Evolutionary conservation across 1,140 invertebrate genomes (phyloP), one percentile per base, ranked within the genome.

Genomic region (Leptinotarsa undecemlineata): DNA sequence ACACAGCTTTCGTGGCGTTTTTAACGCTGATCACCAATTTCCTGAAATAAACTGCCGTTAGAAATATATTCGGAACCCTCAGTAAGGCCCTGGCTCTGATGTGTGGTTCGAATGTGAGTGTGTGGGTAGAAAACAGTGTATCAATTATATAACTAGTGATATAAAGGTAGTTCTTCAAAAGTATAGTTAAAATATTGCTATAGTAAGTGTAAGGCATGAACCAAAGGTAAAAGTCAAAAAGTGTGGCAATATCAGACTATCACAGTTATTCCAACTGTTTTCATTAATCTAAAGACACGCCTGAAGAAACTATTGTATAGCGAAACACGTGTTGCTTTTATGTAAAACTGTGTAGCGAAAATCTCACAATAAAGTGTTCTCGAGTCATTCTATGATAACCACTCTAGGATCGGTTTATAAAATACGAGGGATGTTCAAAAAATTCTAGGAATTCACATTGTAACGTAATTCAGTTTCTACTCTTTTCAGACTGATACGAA

Each of bases 21-120:
- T 77, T 76, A 81, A 71, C 79, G 79, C 75, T 81, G 78, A 76
- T 82, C 81, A 79, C 81, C 79, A 80, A 81, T 77, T 77, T 83
- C 82, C 82, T 83, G 82, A 82, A 83, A 83, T 78, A 71, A 78
- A 79, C 48, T 15, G 20, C 19, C 17, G 21, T 70, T 70, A 70
- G 67, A 70, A 23, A 67, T n/a, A 68, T 51, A 57, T 63, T 74
- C 60, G 60, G 15, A 57, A 57, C 14, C 15, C n/a, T 17, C 4
- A 57, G 4, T 15, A 19, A 6, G 13, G n/a, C 15, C 51, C 51
- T 17, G 51, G 51, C 51, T 57, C 51, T 57, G 51, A 57, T 4
- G 51, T 57, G 51, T 57, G 51, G n/a, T 57, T 57, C n/a, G 4
- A 57, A 57, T 17, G n/a, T 57, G 15, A 57, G 51, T n/a, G 51